A percentile compares a stretch with the other conserved stretches of the same genome.
These are phyloP conservation scores for Nemurella pictetii DNA, from an alignment of 2,888 invertebrate genomes.

Conservation along the genomic window DNA sequence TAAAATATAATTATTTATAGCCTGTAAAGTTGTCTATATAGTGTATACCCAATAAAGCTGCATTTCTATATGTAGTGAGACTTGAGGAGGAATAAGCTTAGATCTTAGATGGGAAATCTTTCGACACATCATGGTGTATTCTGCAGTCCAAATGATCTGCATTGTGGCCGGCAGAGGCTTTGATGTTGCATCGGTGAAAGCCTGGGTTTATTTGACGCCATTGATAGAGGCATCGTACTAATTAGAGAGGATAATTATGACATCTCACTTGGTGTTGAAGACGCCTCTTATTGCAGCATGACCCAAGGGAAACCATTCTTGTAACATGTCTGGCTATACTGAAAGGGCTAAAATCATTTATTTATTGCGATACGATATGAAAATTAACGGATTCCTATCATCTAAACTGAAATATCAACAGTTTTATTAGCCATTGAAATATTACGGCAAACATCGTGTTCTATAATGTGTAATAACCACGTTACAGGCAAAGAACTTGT, in stretches of 20 bases:
- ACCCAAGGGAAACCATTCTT: no score
- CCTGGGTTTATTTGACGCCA: background rate
- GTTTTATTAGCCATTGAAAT: background rate
- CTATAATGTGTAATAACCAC: background rate
- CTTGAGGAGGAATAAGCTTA: background rate
- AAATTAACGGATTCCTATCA: no score
- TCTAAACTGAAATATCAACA: no score
- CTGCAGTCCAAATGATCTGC: background rate
- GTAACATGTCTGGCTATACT: background rate
- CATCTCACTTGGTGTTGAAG: background rate
- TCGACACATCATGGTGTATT: background rate
- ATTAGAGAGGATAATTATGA: background rate
- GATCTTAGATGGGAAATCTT: background rate
- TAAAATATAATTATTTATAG: background rate
- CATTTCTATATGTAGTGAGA: background rate
- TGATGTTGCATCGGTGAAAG: background rate
- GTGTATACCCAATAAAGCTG: background rate
- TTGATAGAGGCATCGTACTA: background rate
- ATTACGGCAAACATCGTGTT: background rate
- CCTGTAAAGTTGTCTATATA: background rate
- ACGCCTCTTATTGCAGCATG: background rate
- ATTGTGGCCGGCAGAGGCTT: background rate
- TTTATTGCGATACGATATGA: no score
- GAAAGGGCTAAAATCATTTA: slow-evolving; percentile 3
- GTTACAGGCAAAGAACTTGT: background rate